Evolutionary conservation across 2,113 vertebrate genomes (phyloP).

Genomic region (Rhynchopsitta pachyrhyncha): DNA sequence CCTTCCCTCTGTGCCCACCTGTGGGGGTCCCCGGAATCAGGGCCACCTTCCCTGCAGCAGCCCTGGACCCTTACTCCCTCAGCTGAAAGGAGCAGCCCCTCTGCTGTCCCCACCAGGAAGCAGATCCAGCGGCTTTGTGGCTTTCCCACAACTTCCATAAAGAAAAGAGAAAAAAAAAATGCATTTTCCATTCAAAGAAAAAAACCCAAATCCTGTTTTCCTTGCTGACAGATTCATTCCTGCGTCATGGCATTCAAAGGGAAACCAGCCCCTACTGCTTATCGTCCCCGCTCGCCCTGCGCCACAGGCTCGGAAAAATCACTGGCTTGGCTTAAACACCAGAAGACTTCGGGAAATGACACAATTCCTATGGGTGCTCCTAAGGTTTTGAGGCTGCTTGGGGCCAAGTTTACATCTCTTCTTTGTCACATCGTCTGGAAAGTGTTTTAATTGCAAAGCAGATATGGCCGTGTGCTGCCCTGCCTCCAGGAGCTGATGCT

Average conservation of each 20-base stretch:
- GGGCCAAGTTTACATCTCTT: neutral
- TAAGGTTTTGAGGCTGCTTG: neutral
- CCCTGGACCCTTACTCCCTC: rapidly evolving
- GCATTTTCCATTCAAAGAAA: neutral
- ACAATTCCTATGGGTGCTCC: neutral
- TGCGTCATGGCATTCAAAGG: neutral
- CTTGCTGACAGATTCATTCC: conserved; percentile 38
- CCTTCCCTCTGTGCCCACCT: neutral
- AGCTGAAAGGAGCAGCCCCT: neutral
- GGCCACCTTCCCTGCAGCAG: rapidly evolving
- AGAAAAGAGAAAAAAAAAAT: neutral
- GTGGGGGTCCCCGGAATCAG: neutral
- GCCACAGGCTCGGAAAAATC: neutral
- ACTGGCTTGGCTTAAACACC: neutral
- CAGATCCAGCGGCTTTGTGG: neutral
- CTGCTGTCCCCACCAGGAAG: rapidly evolving
- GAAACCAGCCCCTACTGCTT: conserved; percentile 10
- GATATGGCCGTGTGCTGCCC: neutral
- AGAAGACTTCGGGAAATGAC: neutral
- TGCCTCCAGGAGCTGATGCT: rapidly evolving
- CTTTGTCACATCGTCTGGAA: neutral
- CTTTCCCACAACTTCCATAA: neutral
- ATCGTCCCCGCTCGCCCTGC: rapidly evolving
- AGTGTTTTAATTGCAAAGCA: neutral
- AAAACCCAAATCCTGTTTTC: conserved; percentile 5